Percentiles rank a stretch among this genome's conserved stretches.
Evolutionary conservation across 2,888 invertebrate species (phyloP).

Genomic region (Tenthredo amoena): DNA sequence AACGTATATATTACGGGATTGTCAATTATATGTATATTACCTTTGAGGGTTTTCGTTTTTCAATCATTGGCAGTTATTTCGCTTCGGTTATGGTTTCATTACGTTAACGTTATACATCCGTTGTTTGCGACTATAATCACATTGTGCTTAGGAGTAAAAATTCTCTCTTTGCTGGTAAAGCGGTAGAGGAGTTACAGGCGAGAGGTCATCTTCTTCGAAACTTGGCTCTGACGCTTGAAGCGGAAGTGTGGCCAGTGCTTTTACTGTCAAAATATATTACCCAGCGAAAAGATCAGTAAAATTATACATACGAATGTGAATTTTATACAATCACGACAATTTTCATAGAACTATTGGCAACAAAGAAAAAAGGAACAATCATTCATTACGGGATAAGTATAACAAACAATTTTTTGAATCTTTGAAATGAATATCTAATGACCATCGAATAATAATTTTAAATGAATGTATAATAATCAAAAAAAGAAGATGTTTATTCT

Average conservation of each 20-base stretch:
- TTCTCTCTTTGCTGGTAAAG: slow-evolving; percentile 93
- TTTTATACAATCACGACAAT: slow-evolving; percentile 67
- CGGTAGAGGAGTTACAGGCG: slow-evolving; percentile 89
- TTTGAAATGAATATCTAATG: neutral
- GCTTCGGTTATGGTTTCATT: slow-evolving; percentile 7
- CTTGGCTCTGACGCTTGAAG: slow-evolving; percentile 79
- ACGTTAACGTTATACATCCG: slow-evolving; percentile 10
- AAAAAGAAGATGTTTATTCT: neutral
- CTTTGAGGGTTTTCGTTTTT: neutral
- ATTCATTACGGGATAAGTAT: neutral
- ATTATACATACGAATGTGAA: neutral
- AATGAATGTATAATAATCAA: neutral
- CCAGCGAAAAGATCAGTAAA: slow-evolving; percentile 41
- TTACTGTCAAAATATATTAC: slow-evolving; percentile 79
- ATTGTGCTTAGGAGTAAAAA: slow-evolving; percentile 81
- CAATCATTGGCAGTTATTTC: slow-evolving; percentile 44
- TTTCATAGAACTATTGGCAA: slow-evolving; percentile 56
- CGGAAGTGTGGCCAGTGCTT: slow-evolving; percentile 88
- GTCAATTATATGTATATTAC: neutral
- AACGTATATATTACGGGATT: neutral
- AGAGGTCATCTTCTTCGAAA: slow-evolving; percentile 86
- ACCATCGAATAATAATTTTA: neutral
- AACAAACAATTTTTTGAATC: neutral
- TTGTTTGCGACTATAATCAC: slow-evolving; percentile 15
- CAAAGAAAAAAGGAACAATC: neutral